Evolutionary conservation across 1,140 invertebrate genomes (phyloP).

Genomic region (Plutomurus gul): DNA sequence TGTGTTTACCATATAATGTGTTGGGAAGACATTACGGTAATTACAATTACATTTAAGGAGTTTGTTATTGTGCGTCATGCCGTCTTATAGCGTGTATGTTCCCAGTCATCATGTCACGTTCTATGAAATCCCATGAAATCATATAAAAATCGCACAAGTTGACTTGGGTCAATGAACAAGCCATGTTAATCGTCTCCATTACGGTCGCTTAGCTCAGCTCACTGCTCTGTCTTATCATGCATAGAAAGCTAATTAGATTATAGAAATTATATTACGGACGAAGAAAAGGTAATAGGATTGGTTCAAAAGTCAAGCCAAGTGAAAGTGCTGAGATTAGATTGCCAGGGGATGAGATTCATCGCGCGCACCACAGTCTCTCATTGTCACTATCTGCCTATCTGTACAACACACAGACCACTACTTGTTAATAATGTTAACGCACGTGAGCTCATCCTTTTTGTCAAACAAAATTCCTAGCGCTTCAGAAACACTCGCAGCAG

Average conservation of each 20-base stretch:
- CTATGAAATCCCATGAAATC: too few species aligned
- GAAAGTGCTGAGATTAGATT: conserved; percentile 19
- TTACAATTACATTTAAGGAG: too few species aligned
- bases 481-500: background rate
- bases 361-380: background rate
- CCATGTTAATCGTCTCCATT: background rate
- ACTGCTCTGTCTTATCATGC: background rate
- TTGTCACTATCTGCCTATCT: too few species aligned
- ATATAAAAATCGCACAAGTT: too few species aligned
- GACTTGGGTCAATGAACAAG: conserved; percentile 9
- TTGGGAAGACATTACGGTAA: too few species aligned
- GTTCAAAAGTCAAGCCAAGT: background rate
- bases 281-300: conserved; percentile 7
- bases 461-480: background rate
- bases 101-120: too few species aligned
- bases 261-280: background rate
- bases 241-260: conserved; percentile 28
- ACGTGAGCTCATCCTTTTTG: background rate
- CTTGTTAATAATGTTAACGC: background rate
- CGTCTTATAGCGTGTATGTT: too few species aligned
- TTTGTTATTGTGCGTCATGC: too few species aligned
- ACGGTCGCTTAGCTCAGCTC: background rate
- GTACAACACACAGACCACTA: too few species aligned
- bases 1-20: too few species aligned
- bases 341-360: background rate